Conservation (phyloP, 2,888 invertebrate genomes). For the Punctoribates punctum region DNA sequence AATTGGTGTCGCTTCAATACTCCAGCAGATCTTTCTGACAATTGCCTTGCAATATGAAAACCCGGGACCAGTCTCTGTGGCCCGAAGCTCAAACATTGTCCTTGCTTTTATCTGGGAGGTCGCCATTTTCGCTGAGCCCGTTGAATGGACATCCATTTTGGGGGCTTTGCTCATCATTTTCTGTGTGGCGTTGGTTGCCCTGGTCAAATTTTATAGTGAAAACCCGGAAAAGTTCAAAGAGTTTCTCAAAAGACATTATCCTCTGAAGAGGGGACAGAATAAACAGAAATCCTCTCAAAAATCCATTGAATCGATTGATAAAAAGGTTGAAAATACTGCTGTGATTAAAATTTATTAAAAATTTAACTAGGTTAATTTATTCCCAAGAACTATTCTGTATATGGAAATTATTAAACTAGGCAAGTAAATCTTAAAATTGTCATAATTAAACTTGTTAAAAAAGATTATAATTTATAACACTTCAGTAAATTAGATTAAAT, state of each 20-base stretch:
- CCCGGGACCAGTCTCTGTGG: constrained; percentile 84
- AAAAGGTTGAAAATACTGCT: too few relatives aligned
- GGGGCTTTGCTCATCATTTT: constrained; percentile 39
- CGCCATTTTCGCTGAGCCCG: constrained; percentile 29
- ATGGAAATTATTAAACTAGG: too few relatives aligned
- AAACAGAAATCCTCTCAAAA: too few relatives aligned
- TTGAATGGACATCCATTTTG: constrained; percentile 40
- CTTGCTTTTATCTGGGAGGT: constrained; percentile 84
- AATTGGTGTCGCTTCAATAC: constrained; percentile 77
- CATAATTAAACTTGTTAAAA: too few relatives aligned
- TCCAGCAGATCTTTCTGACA: constrained; percentile 80
- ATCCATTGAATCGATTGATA: too few relatives aligned
- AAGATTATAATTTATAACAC: too few relatives aligned
- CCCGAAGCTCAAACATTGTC: constrained; percentile 81
- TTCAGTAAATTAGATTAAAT: too few relatives aligned
- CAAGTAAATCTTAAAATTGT: too few relatives aligned
- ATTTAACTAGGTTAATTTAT: too few relatives aligned
- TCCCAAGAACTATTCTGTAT: too few relatives aligned
- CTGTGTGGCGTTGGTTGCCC: constrained; percentile 33
- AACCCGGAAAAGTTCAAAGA: constrained; percentile 31
- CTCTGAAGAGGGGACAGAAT: too few relatives aligned
- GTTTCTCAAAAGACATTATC: not conserved
- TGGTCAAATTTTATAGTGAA: constrained; percentile 37
- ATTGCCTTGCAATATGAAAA: constrained; percentile 82
- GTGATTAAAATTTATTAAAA: too few relatives aligned